A percentile compares a stretch with the other conserved stretches of the same genome.
These are phyloP conservation scores for Erythrocebus patas DNA, from an alignment of 2,113 vertebrate genomes.

Conservation along the genomic window DNA sequence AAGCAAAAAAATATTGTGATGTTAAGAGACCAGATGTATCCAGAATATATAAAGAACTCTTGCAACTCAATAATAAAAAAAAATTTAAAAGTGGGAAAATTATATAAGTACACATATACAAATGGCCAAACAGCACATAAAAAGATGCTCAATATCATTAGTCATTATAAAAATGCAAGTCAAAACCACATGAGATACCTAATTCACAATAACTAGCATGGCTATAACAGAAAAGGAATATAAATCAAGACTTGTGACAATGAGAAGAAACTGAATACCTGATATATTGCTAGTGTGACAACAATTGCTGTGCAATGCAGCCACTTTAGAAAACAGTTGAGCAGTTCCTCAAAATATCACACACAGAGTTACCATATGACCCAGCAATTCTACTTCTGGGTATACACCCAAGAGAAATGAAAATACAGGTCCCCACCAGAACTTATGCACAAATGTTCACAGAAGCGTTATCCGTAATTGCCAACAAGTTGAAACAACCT, in stretches of 20 bases:
- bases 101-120: background rate
- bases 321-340: background rate
- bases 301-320: background rate
- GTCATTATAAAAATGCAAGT: background rate
- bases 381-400: background rate
- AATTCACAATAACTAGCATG: background rate
- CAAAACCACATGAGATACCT: background rate
- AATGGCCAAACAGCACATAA: background rate
- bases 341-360: background rate
- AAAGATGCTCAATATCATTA: background rate
- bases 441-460: background rate
- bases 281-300: background rate
- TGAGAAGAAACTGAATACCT: background rate
- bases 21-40: background rate
- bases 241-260: background rate
- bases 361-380: background rate
- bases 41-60: background rate
- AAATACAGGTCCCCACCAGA: background rate
- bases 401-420: background rate
- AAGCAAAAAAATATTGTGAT: background rate
- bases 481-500: background rate
- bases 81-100: background rate
- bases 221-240: background rate
- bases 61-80: background rate
- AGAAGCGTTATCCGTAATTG: background rate